Base-by-base conservation (phyloP, 2,888 invertebrate species). In the Lithophane ornitopus region DNA sequence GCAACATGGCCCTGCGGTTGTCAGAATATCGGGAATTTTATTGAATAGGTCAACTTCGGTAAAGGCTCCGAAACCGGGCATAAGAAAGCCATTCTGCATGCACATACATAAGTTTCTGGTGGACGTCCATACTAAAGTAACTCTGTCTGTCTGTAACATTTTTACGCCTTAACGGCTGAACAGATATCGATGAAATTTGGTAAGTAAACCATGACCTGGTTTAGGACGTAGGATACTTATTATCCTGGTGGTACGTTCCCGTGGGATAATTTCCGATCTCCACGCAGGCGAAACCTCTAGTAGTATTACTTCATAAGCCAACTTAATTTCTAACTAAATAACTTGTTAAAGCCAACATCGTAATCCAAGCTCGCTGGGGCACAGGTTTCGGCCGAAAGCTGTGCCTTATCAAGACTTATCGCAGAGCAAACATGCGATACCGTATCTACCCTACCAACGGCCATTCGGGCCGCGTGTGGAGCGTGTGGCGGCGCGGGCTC, bases 401-500 rank as follows among this genome's bases (percentile, higher is more conserved):
- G 91, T 62, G n/a, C 78, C 76, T 89, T 92, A 93, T 92, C 93
- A 70, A 71, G 49, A 61, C 67, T 85, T 91, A 91, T 91, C 89
- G 80, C 76, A 82, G 87, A 77, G 81, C 91, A 92, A 93, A 93
- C 90, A 92, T 56, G 79, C 80, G 92, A 92, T 90, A 91, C 67
- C 86, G 76, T 93, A 93, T 93, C 93, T 93, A 93, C 93, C 93
- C 93, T 88, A 88, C 83, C 84, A 79, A 85, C 88, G 81, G 84
- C 74, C 82, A 78, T 76, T n/a, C 84, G 84, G 79, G 78, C 76
- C 81, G 79, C 66, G 80, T 78, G 79, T 85, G 77, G 59, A 83
- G 67, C 74, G 83, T 76, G 71, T 76, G 79, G 76, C 68, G 62
- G 54, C 22, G 9, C 11, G 66, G 76, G 81, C 81, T n/a, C 12